Percentiles rank a stretch among this genome's conserved stretches.
Conservation (phyloP, 2,888 invertebrate genomes). For the Eurois occulta region DNA sequence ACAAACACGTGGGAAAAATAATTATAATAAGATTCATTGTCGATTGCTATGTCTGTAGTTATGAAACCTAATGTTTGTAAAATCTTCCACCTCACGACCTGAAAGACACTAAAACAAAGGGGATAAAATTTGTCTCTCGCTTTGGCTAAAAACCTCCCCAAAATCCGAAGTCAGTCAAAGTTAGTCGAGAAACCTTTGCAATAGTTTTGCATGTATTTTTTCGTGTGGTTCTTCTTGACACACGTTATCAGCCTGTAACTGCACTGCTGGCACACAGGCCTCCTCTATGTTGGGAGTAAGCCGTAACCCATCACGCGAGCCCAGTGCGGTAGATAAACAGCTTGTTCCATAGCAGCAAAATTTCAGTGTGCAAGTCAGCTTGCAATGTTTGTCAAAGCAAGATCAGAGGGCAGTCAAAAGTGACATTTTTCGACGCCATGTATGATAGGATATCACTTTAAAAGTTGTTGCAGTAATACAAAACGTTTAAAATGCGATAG, state of each 20-base stretch:
- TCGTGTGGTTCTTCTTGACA: background rate
- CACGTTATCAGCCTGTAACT: background rate
- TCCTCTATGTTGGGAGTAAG: background rate
- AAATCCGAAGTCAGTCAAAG: background rate
- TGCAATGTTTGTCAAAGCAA: background rate
- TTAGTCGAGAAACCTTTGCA: background rate
- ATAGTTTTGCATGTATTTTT: background rate
- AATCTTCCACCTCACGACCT: background rate
- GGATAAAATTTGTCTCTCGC: background rate
- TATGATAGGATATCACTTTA: background rate
- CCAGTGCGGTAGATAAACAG: background rate
- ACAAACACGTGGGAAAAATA: conserved; percentile 20
- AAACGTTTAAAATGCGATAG: background rate
- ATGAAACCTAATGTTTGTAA: background rate
- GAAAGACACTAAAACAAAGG: background rate
- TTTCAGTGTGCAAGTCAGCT: background rate
- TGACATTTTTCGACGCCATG: background rate
- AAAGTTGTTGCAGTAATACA: background rate
- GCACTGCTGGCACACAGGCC: background rate
- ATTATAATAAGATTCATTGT: background rate
- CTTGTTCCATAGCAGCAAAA: background rate
- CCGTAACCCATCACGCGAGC: background rate
- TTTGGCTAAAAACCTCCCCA: background rate
- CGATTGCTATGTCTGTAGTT: background rate
- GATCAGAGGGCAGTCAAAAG: background rate